Percentiles rank a stretch among this genome's conserved stretches.
Evolutionary conservation across 2,888 invertebrate genomes (phyloP).

Genomic region (Philopedon plagiatum): DNA sequence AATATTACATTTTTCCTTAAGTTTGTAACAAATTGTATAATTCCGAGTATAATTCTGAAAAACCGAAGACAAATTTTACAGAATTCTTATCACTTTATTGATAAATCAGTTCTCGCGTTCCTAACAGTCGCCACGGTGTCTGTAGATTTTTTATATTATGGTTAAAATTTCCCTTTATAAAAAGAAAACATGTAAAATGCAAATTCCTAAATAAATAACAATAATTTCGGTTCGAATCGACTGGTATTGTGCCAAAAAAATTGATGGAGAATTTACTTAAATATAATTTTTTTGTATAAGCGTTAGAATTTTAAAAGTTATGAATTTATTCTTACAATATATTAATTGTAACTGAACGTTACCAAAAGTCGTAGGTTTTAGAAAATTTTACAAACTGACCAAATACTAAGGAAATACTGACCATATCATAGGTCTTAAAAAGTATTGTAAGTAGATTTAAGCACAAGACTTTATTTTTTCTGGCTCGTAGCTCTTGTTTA

Average conservation of each 20-base stretch:
- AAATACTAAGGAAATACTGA: constrained; percentile 49
- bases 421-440: constrained; percentile 43
- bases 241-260: constrained; percentile 38
- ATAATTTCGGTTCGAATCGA: constrained; percentile 28
- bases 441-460: constrained; percentile 25
- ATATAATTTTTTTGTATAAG: constrained; percentile 19
- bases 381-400: constrained; percentile 60
- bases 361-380: constrained; percentile 58
- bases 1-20: too few species aligned
- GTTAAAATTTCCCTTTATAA: neutral
- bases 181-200: neutral
- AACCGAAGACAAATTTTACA: too few species aligned
- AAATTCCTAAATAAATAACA: constrained; percentile 32
- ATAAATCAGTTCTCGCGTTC: too few species aligned
- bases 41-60: too few species aligned
- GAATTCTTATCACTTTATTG: too few species aligned
- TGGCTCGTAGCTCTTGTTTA: neutral
- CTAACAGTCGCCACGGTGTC: too few species aligned
- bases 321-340: constrained; percentile 10
- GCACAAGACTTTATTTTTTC: constrained; percentile 10
- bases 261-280: constrained; percentile 19
- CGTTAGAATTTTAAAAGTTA: constrained; percentile 24
- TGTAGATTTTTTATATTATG: neutral
- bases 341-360: constrained; percentile 32
- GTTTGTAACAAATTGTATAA: too few species aligned